Base-by-base conservation (phyloP, 2,797 vertebrate species). In the Calcarius lapponicus region DNA sequence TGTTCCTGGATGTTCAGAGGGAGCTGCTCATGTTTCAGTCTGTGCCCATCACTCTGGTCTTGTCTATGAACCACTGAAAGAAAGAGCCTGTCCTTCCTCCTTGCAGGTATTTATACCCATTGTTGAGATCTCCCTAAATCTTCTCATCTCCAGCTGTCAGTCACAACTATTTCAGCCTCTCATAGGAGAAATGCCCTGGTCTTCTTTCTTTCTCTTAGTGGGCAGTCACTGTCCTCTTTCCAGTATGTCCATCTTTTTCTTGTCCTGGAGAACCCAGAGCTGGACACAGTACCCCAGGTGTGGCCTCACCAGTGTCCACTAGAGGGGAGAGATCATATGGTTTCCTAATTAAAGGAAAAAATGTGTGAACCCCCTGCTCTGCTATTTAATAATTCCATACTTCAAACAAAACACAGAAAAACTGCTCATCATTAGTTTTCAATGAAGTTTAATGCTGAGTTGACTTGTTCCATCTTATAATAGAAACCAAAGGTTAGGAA, bases 401-500 rank as follows among this genome's bases (percentile, higher is more conserved):
- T 56, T 81, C 42, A 38, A 54, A 54, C 14, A 36, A 75, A 86
- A 81, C 20, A 36, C 3, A 62, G 51, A n/a, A 87, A 60, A 80
- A 34, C 25, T 61, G 22, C 36, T 89, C 79, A 42, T 88, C 16
- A 0, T 69, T 69, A 21, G 24, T 84, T 81, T 85, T 87, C 43
- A 67, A 0, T 62, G 21, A 51, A 45, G 40, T 80, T 87, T 60
- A 58, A 70, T 36, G 29, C 45, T 40, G 67, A 45, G 13, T 72
- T 93, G 36, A 54, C 56, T 86, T 81, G 22, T 81, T 62, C 10
- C 10, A 25, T 81, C 57, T 71, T 83, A 69, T 79, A 88, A 84
- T 66, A 72, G 91, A 75, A 94, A 75, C 51, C 47, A 79, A 62
- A 64, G 36, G 28, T 73, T 88, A 56, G 56, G 56, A 80, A 83